phyloP scores from a whole-genome alignment of 2,888 invertebrate species.

The Ochropleura plecta region DNA sequence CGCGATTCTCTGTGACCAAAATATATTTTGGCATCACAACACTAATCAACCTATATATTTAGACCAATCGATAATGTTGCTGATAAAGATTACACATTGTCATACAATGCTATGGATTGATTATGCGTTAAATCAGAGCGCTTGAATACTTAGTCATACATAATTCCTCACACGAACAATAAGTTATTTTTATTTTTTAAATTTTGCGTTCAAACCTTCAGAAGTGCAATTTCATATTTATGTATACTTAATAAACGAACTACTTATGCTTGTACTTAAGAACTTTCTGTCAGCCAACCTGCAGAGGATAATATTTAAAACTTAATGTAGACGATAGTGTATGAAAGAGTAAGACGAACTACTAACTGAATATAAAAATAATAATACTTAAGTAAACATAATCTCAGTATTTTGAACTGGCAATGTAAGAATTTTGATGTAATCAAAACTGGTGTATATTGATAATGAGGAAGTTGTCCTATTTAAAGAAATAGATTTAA shows the following conservation, averaged over 20 bases:
- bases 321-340: no score
- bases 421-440: background rate
- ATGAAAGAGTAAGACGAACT: no score
- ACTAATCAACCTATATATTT: constrained; percentile 18
- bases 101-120: constrained; percentile 7
- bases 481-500: background rate
- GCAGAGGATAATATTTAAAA: no score
- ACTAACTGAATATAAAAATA: background rate
- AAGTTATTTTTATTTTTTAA: no score
- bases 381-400: background rate
- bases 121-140: constrained; percentile 14
- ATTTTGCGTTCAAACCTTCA: no score
- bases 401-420: background rate
- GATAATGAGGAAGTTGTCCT: background rate
- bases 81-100: constrained; percentile 27
- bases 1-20: background rate
- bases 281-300: no score
- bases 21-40: constrained; percentile 4
- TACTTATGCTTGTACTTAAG: no score
- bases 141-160: background rate
- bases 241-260: no score
- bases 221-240: no score
- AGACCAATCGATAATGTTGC: constrained; percentile 24
- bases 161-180: background rate
- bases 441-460: background rate